These are phyloP conservation scores for Laticauda colubrina DNA, from an alignment of 2,113 vertebrate genomes.

Conservation along the genomic window DNA sequence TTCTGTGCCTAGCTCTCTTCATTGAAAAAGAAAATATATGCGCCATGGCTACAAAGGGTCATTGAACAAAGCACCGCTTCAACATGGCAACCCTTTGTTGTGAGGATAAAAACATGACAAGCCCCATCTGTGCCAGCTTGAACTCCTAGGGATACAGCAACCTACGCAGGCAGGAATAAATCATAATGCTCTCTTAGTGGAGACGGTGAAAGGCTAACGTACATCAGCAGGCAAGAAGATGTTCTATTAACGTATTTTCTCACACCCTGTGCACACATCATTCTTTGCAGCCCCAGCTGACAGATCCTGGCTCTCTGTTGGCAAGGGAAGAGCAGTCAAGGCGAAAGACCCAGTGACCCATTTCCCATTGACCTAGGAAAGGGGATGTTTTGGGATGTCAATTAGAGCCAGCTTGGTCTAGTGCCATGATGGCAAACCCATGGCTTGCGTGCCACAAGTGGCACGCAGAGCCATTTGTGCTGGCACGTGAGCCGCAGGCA, in stretches of 20 bases:
- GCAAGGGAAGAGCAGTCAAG: accelerated
- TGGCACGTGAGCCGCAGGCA: too few species aligned
- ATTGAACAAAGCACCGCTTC: neutral
- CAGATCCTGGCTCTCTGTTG: accelerated
- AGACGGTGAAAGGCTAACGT: neutral
- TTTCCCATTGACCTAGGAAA: neutral
- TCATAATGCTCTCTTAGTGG: neutral
- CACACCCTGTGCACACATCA: neutral
- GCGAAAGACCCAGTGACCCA: neutral
- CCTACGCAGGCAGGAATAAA: neutral
- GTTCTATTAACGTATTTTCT: neutral
- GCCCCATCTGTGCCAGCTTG: neutral
- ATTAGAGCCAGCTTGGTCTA: too few species aligned
- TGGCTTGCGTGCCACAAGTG: too few species aligned
- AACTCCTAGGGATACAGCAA: neutral
- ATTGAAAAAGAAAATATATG: neutral
- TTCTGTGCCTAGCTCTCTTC: neutral
- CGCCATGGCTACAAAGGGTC: neutral
- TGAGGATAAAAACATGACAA: neutral
- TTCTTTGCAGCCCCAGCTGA: neutral
- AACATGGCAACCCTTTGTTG: neutral
- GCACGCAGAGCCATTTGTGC: too few species aligned
- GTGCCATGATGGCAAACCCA: too few species aligned
- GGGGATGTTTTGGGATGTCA: too few species aligned
- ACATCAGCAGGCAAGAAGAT: neutral